Base-by-base conservation (phyloP, 2,888 invertebrate species). In the Pachydiplax longipennis region DNA sequence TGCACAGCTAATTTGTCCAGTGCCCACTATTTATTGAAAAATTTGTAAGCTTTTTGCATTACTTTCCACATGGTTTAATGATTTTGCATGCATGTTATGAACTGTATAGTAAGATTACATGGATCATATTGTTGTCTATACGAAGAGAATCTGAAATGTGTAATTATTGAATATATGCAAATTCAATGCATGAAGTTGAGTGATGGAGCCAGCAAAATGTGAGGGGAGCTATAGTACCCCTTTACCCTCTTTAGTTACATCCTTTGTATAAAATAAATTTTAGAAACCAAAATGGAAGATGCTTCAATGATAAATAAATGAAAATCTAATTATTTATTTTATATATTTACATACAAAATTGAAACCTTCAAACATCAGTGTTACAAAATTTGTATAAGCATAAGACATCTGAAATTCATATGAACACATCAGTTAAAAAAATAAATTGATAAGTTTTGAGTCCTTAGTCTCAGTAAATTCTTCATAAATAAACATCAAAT, bases 361-460 rank as follows among this genome's bases (percentile, higher is more conserved):
- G 73, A 31, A 73, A 73, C 31, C 73, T 73, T 73, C 31, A 73
- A 73, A 73, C 25, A 25, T 73, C n/a, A 73, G 31, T 73, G 31
- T 73, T 73, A 73, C 31, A 25, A 65, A 65, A n/a, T 61, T 65
- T 87, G 87, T 61, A 87, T 53, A 87, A 53, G 58, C 87, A 37
- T 48, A 61, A 87, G 25, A 61, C 22, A 87, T 37, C 37, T 87
- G 61, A 37, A 61, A 87, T 37, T 37, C 40, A n/a, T 37, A 37
- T 65, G 61, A 87, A 87, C 61, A 37, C 35, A 87, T 87, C 58
- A 83, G 53, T 61, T 37, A n/a, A 87, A 35, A 65, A 87, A 87
- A 87, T 48, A 87, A 73, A 13, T 31, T 13, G 25, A 10, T 31
- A 73, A 73, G 25, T 73, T 22, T 73, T 73, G 73, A 25, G n/a